Conservation (phyloP, 2,113 vertebrate genomes). For the Gasterosteus nipponicus region DNA sequence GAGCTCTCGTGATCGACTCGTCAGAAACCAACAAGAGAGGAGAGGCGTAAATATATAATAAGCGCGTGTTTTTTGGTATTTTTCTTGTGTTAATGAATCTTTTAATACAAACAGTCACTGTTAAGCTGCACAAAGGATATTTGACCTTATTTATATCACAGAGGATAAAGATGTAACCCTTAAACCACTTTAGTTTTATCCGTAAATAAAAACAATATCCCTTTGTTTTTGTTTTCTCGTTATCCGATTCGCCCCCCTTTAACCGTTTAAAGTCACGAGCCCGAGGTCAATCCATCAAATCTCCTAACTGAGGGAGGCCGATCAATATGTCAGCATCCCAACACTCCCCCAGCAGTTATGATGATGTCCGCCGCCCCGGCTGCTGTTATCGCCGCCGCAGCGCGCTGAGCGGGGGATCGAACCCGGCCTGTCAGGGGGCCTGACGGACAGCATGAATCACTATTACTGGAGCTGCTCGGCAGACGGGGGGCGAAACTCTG, state of each 20-base stretch:
- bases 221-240: slow-evolving; percentile 26
- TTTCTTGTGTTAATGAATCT: too few species aligned
- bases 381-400: slow-evolving; percentile 79
- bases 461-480: slow-evolving; percentile 76
- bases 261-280: slow-evolving; percentile 65
- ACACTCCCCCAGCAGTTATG: slow-evolving; percentile 82
- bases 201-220: not conserved
- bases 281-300: slow-evolving; percentile 81
- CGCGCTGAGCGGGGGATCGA: slow-evolving; percentile 84
- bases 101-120: too few species aligned
- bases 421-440: slow-evolving; percentile 81
- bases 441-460: slow-evolving; percentile 87
- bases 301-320: slow-evolving; percentile 72
- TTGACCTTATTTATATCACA: too few species aligned
- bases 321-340: slow-evolving; percentile 83
- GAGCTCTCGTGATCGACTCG: not conserved
- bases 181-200: not conserved
- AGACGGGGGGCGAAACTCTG: slow-evolving; percentile 55
- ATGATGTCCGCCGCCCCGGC: slow-evolving; percentile 77
- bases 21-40: not conserved
- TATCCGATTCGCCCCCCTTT: slow-evolving; percentile 45
- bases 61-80: too few species aligned
- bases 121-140: too few species aligned
- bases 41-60: too few species aligned
- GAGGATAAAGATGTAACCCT: too few species aligned